Base-by-base conservation (phyloP, 1,140 invertebrate species). In the Drosophila prosaltans region DNA sequence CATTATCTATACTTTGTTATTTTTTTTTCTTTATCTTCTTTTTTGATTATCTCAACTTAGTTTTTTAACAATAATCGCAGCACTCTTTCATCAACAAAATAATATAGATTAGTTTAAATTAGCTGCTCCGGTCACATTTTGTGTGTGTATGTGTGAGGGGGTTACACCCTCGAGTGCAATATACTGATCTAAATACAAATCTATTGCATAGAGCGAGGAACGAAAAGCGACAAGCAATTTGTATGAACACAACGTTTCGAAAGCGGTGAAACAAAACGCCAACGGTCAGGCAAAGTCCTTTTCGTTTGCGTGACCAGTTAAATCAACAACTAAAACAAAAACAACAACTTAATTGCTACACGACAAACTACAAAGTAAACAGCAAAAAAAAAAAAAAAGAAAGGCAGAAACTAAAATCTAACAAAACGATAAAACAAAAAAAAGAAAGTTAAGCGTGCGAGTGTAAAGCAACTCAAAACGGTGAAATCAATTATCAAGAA, bases 191-290 rank as follows among this genome's bases (percentile, higher is more conserved):
- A 36, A 36, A 36, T 36, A 36, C 32, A 76, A 76, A 79, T 74
- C 62, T 88, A 82, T 76, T 74, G 81, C 73, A 82, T 36, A 30
- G 28, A 30, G 16, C 16, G 16, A 16, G 85, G 77, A 48, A 4
- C 63, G 45, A 58, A 67, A 73, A 57, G 79, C 83, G 82, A 73
- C 83, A 86, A 86, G 75, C 79, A 82, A 88, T 86, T 86, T 86
- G 82, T 86, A 69, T 43, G 75, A 81, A 74, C 81, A 81, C 72
- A 54, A 4, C 28, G 28, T 36, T 36, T 36, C 6, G 6, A 36
- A 36, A 6, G 32, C 32, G 32, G 6, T 36, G 51, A 72, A 76
- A 86, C 82, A 86, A 88, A 86, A 82, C 76, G 72, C 51, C 51
- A 45, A 2, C 61, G 51, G 60, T 51, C 28, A 65, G 43, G 61